Base-by-base conservation (phyloP, 1,140 invertebrate genomes). In the Caenorhabditis briggsae region DNA sequence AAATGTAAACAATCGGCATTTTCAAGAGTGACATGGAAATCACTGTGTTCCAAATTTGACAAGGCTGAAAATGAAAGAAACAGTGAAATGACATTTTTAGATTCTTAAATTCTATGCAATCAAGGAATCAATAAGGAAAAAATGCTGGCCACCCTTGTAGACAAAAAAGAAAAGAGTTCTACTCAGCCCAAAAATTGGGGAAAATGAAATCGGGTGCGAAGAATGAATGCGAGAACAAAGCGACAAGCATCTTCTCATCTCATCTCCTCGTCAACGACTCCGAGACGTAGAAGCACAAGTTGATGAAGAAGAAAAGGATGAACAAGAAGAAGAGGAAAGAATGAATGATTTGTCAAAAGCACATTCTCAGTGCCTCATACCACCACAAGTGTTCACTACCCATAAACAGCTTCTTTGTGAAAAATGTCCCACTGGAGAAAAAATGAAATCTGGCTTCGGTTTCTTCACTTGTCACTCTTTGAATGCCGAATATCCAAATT, bases 151-250 rank as follows among this genome's bases (percentile, higher is more conserved):
- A 70, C 64, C 41, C 64, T 70, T 46, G 64, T 46, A 14, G 16
- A 46, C 25, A 78, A 65, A 48, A 46, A 78, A 50, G 20, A 78
- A 46, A 78, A 50, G 20, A 78, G 70, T 78, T 78, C 65, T 43
- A 74, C 65, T 18, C n/a, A 20, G 23, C 59, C 11, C 6, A 78
- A 48, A 70, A 78, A 78, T 50, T 78, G 70, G 46, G 46, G 70
- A 78, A 78, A 78, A 78, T 78, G 70, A 78, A 78, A 78, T 78
- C 53, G 70, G 18, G 70, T 78, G 46, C 18, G 43, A 78, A 78
- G 70, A 78, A 78, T 78, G 70, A 78, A 50, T 50, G 70, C 70
- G 70, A 78, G 70, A 78, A 78, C 70, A 78, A 78, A 78, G 70
- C 70, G 46, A 78, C 70, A 78, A 78, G 70, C 70, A 78, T 78